Base-by-base conservation (phyloP, 30 jellyfish, hydroid and myxozoan species). In the Rhopilema esculentum region DNA sequence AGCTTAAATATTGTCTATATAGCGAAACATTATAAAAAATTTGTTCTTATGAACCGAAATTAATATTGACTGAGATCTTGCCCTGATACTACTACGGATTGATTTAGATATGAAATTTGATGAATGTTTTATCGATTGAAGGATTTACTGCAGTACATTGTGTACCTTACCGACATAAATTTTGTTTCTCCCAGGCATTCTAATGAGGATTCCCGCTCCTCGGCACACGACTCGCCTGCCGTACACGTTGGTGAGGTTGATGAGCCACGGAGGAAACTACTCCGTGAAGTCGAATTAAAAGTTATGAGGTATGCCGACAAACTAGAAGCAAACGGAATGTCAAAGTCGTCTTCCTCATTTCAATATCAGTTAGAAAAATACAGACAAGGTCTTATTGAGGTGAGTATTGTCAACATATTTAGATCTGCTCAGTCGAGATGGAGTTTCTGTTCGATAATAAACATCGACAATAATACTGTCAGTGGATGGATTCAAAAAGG, bases 251-350 rank as follows among this genome's bases (percentile, higher is more conserved):
- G 87, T 0, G 91, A 80, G 66, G 66, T 74, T 18, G 98, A 93
- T 51, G 98, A 93, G 66, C 76, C 88, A 8, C 48, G 93, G n/a
- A 72, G 98, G 25, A 65, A 70, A 78, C 67, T 88, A n/a, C 79
- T 93, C 16, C 90, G 98, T 19, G 98, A 93, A 18, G 98, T 93
- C 8, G 98, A 93, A 76, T 31, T 93, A 90, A 93, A 93, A 82
- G 98, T 93, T 12, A 79, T 93, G 92, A 90, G 86, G 29, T 93
- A 69, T 63, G 96, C 90, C 16, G 98, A 93, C 61, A 87, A 87
- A 64, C 65, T 93, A 40, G 98, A 93, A 77, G 87, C 91, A 48
- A 76, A 87, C 33, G 98, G 98, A 27, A 79, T 94, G 49, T 71
- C 84, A 32, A 84, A 81, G 76, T 81, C 97, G 27, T 92, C 94